phyloP scores from a whole-genome alignment of 2,888 invertebrate species.

The Mylabris sibirica region DNA sequence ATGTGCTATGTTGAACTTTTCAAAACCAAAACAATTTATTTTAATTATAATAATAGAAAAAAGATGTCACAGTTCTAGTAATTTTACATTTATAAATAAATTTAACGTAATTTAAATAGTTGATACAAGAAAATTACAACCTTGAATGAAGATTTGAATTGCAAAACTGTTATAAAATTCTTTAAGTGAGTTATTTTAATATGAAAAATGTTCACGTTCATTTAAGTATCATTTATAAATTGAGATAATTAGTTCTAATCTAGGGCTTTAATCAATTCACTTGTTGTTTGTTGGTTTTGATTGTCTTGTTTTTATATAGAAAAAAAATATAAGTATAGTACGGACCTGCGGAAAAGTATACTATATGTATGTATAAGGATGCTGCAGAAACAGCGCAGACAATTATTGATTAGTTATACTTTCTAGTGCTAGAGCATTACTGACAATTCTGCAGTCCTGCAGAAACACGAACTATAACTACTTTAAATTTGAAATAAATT shows the following conservation, averaged over 20 bases:
- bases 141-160: constrained; percentile 16
- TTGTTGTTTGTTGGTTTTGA: too few relatives aligned
- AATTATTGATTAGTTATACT: constrained; percentile 55
- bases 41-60: background rate
- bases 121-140: constrained; percentile 15
- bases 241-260: background rate
- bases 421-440: constrained; percentile 52
- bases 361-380: constrained; percentile 36
- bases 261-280: background rate
- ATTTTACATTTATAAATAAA: constrained; percentile 2
- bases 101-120: constrained; percentile 5
- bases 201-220: background rate
- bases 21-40: background rate
- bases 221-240: background rate
- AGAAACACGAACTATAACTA: constrained; percentile 43
- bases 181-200: constrained; percentile 3
- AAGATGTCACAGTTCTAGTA: constrained; percentile 2
- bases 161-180: constrained; percentile 12
- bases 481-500: constrained; percentile 30
- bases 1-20: background rate
- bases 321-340: constrained; percentile 26
- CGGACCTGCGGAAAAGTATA: constrained; percentile 29
- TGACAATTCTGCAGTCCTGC: constrained; percentile 47
- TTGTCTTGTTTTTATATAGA: background rate
- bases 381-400: constrained; percentile 51